Percentiles rank a stretch among this genome's conserved stretches.
These are phyloP conservation scores for Lasioglossum leucozonium DNA, from an alignment of 2,888 invertebrate species.

Conservation along the genomic window DNA sequence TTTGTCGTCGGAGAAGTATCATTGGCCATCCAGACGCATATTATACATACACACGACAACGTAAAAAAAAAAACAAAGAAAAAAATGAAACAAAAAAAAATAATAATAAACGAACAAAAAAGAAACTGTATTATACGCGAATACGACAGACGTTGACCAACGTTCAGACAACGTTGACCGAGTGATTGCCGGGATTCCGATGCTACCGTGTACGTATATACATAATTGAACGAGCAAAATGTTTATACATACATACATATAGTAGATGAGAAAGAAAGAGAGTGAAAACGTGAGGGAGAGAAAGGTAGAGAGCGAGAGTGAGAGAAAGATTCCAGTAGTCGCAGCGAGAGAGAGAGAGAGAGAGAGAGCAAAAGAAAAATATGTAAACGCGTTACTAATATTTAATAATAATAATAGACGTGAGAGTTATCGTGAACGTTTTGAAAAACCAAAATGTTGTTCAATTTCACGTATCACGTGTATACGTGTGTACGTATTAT, in stretches of 20 bases:
- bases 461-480: conserved; percentile 77
- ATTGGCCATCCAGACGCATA: conserved; percentile 34
- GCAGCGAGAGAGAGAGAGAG: conserved; percentile 59
- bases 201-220: conserved; percentile 59
- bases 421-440: conserved; percentile 77
- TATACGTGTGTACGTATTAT: conserved; percentile 38
- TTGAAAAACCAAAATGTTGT: conserved; percentile 84
- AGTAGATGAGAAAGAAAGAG: conserved; percentile 10
- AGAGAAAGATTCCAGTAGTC: conserved; percentile 62
- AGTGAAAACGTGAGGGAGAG: conserved; percentile 12
- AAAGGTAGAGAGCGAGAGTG: conserved; percentile 10
- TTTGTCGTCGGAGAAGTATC: conserved; percentile 12
- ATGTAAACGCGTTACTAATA: conserved; percentile 69
- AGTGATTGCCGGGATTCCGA: conserved; percentile 45
- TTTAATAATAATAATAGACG: conserved; percentile 62
- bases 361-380: conserved; percentile 49
- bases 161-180: not conserved
- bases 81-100: not conserved
- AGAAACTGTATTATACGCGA: conserved; percentile 60
- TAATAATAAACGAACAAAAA: not conserved
- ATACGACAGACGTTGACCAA: conserved; percentile 40
- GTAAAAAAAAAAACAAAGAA: conserved; percentile 8
- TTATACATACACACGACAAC: conserved; percentile 61
- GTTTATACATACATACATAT: conserved; percentile 48
- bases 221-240: conserved; percentile 36